Evolutionary conservation across 2,888 invertebrate genomes (phyloP), one percentile per base, ranked within the genome.

Genomic region (Napeogenes inachia): DNA sequence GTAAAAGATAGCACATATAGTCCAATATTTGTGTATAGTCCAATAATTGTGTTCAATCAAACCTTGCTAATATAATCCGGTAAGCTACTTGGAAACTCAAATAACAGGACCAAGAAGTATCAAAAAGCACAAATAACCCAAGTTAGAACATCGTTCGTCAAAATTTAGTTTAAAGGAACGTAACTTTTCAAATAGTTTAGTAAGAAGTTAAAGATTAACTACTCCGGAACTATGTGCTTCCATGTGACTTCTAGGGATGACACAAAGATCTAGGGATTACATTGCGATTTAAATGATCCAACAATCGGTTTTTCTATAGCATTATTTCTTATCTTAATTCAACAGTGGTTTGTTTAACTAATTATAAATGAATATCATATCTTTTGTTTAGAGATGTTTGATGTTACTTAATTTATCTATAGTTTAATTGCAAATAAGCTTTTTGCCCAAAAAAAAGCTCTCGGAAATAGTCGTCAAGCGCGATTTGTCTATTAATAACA

Each of bases 121-220:
- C 21, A 21, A 47, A 54, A 46, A 60, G 59, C 57, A 35, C 13
- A 33, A 60, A 63, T 42, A 54, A 63, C 53, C 60, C 38, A 45
- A 59, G 53, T 59, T 62, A 56, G 59, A 61, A 61, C 59, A 59
- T 54, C 56, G 61, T 64, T 61, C 64, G 61, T 59, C 60, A 56
- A 62, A 64, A 60, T 63, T 60, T 46, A 62, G 58, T 60, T 64
- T 60, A 63, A 63, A 63, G 63, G 57, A 63, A 50, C 30, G 50
- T 50, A 13, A 30, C 30, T 50, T 30, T 12, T 50, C 30, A 50
- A 50, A 30, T 50, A 50, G 50, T 50, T 50, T 10, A 30, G 50
- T 50, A n/a, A 3, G 10, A 50, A 50, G 50, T 50, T 30, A 50
- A 50, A 30, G 30, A 30, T 50, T 50, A 30, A 30, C 21, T 50